Evolutionary conservation across 2,888 invertebrate genomes (phyloP), one percentile per base, ranked within the genome.

Genomic region (Chrysolina americana): DNA sequence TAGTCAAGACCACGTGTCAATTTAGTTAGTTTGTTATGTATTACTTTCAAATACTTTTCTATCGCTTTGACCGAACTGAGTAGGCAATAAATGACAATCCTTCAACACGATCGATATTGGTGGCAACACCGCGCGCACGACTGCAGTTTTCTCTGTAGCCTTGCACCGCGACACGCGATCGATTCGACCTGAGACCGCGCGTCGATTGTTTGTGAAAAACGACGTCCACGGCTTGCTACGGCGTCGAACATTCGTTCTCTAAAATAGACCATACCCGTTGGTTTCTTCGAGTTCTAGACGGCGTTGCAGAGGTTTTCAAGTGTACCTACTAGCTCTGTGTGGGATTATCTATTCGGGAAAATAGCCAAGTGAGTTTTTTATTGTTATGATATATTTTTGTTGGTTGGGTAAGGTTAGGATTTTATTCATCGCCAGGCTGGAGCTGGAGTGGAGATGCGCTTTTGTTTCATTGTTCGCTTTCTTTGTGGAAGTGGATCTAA

Each of bases 181-280:
- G 63, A 59, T 70, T 70, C 56, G 64, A 41, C 63, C 48, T 53
- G 71, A 65, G 65, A 59, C 59, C 59, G 59, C 59, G 59, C 59
- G 59, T 59, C 59, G 59, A 59, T 59, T 59, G 59, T 59, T 59
- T 36, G 59, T 59, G 28, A 28, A 36, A 59, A 59, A 59, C 68
- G 68, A 68, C 65, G 68, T 44, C 64, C 47, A 56, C 41, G 65
- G 66, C 68, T 64, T 63, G 65, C 21, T 62, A 59, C 48, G 53
- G 21, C 65, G 69, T 63, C 68, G 65, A 62, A 62, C 62, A 68
- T 71, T 68, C 28, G n/a, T 23, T n/a, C 36, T 15, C 8, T n/a
- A 44, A 76, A 76, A 76, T 76, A 76, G 76, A 73, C 70, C 73
- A 63, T 65, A 64, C n/a, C 53, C 50, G 50, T 48, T 68, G 68